These are phyloP conservation scores for Mastomys natalensis DNA, from an alignment of 2,113 vertebrate species.

Conservation along the genomic window DNA sequence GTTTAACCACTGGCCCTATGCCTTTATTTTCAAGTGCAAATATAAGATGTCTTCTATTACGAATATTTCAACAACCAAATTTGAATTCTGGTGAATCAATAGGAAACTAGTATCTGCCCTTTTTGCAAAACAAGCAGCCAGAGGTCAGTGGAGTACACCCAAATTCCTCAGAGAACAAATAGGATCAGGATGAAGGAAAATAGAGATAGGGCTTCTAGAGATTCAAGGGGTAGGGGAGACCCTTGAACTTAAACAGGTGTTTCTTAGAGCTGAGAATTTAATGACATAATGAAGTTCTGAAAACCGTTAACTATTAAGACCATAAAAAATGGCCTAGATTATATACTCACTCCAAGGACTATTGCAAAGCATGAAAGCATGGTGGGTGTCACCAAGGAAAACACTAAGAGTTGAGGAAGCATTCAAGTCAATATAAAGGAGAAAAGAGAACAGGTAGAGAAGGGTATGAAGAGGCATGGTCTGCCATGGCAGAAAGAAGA, in stretches of 20 bases:
- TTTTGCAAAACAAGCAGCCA: not conserved
- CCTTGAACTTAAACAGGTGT: not conserved
- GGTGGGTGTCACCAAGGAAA: not conserved
- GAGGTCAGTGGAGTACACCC: not conserved
- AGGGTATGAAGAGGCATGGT: not conserved
- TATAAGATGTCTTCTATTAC: not conserved
- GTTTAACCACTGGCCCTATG: not conserved
- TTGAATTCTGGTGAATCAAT: not conserved
- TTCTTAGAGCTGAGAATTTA: not conserved
- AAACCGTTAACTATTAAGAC: not conserved
- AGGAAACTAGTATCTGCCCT: not conserved
- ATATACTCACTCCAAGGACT: not conserved
- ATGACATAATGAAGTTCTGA: not conserved
- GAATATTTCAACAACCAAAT: not conserved
- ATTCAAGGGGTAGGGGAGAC: not conserved
- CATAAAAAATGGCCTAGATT: not conserved
- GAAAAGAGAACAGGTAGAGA: not conserved
- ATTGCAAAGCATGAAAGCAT: not conserved
- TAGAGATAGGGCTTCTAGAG: no score
- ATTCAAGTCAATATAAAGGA: not conserved
- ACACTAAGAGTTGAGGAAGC: not conserved
- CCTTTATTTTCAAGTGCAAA: not conserved
- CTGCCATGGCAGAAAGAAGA: not conserved
- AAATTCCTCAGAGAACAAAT: not conserved
- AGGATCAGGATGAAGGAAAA: not conserved